Evolutionary conservation across 2,888 invertebrate species (phyloP).

Genomic region (Drosophila pseudotalamancana): DNA sequence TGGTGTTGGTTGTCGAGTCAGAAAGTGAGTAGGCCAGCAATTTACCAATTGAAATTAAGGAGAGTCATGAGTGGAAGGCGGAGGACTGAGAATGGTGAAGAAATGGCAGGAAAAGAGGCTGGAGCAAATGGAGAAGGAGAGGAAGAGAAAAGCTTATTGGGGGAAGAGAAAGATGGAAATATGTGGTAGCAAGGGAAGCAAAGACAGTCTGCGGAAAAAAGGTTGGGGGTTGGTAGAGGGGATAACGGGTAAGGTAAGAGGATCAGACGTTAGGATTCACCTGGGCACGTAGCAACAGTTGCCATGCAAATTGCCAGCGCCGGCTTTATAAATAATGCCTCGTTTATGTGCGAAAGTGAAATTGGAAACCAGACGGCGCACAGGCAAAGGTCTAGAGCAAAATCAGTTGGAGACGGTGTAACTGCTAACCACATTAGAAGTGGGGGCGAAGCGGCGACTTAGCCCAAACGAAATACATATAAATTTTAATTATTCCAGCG

Average conservation of each 20-base stretch:
- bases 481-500: constrained; percentile 79
- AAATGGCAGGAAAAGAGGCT: too few species aligned
- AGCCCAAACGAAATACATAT: constrained; percentile 59
- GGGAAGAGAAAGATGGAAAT: constrained; percentile 10
- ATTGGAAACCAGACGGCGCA: constrained; percentile 26
- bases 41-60: too few species aligned
- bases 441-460: constrained; percentile 20
- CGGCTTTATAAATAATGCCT: constrained; percentile 54
- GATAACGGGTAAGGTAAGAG: too few species aligned
- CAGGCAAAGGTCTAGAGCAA: not conserved
- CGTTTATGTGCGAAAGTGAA: constrained; percentile 73
- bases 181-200: too few species aligned
- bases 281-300: constrained; percentile 57
- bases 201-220: too few species aligned
- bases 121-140: not conserved
- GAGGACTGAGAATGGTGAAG: too few species aligned
- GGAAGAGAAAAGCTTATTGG: not conserved
- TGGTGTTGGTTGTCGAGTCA: not conserved
- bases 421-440: constrained; percentile 40
- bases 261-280: constrained; percentile 31
- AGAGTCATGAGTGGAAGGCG: too few species aligned
- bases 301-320: constrained; percentile 68
- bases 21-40: not conserved
- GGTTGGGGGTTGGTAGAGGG: not conserved
- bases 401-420: constrained; percentile 7